Conservation (phyloP, 2,113 vertebrate genomes). For the Percina caprodes region DNA sequence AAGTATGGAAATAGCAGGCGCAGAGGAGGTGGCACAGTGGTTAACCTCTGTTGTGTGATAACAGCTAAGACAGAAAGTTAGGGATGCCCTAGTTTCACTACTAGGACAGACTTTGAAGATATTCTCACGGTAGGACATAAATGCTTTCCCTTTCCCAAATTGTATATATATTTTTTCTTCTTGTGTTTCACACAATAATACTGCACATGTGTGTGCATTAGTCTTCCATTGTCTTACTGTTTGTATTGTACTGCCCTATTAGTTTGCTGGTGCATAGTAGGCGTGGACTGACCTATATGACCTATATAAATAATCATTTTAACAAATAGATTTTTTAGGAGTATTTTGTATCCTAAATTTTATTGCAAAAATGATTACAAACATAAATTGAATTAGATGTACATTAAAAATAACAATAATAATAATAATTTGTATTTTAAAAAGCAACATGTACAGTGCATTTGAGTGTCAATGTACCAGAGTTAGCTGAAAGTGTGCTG, state of each 20-base stretch:
- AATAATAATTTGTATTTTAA: no score
- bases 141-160: background rate
- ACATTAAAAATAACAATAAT: no score
- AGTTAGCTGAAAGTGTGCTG: no score
- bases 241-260: background rate
- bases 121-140: background rate
- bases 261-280: background rate
- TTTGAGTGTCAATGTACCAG: no score
- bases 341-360: background rate
- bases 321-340: background rate
- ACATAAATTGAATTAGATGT: background rate
- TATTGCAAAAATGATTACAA: background rate
- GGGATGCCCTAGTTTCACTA: background rate
- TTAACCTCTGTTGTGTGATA: conserved; percentile 26
- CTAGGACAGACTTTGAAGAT: background rate
- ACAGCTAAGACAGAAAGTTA: conserved; percentile 17
- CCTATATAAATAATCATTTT: no score
- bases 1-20: background rate
- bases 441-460: no score
- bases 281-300: background rate
- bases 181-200: background rate
- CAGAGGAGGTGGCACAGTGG: conserved; percentile 14
- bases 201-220: background rate
- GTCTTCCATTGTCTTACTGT: background rate
- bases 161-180: background rate